Base-by-base conservation (phyloP, 2,113 vertebrate genomes). In the Strix aluco region DNA sequence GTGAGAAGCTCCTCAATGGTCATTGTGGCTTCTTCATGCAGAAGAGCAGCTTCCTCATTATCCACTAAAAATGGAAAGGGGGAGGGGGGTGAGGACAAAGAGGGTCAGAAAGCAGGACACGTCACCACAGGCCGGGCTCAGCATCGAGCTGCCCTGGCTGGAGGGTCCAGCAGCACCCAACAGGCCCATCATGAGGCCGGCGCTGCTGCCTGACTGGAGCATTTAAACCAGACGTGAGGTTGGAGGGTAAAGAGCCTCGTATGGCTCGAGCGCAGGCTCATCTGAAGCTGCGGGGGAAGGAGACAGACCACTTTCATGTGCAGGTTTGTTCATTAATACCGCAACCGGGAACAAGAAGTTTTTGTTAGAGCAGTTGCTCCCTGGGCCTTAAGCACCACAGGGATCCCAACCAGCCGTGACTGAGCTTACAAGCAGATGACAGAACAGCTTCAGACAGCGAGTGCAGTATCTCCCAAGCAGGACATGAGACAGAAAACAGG, bases 21-120 rank as follows among this genome's bases (percentile, higher is more conserved):
- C 99, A 99, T 99, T 44, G 99, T 99, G 95, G 99, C 99, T 97
- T 99, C 99, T 92, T 99, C 99, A 0, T 99, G 99, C 89, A 99
- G 98, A 91, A 99, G 97, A 90, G 99, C 99, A 29, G 99, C 99
- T 97, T 99, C 99, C 97, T 99, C 99, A 29, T 99, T 99, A 96
- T 99, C 99, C 98, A 99, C 99, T 99, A 46, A 59, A 94, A 93
- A 95, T 1, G 26, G 75, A 85, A 65, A 66, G 57, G 30, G 52
- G 61, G 14, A 59, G 12, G 69, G 62, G 57, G 21, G 32, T 59
- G 69, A 71, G 52, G 83, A 84, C 57, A 94, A 32, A 62, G 75
- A 58, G 44, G 46, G 79, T 97, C 92, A 96, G 95, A 78, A 57
- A 84, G 86, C 74, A 78, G 80, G 44, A 84, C 1, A 63, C 5